Percentiles rank a stretch among this genome's conserved stretches.
Evolutionary conservation across 1,140 invertebrate species (phyloP).

Genomic region (Adelges cooleyi): DNA sequence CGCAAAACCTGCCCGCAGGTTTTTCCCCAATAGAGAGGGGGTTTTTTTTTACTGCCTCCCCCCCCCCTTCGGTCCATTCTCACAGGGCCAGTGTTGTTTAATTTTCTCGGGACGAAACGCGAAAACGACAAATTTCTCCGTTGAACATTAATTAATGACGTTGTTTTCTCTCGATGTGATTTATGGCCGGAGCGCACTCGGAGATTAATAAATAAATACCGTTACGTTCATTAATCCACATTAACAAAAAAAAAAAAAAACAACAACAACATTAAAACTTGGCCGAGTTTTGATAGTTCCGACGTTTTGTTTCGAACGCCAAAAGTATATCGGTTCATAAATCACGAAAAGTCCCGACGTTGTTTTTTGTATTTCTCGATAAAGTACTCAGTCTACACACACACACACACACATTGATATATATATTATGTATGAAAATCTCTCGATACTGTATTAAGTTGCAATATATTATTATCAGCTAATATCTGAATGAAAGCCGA

Average conservation of each 20-base stretch:
- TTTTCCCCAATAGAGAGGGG: neutral
- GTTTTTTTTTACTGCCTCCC: neutral
- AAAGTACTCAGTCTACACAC: too few relatives aligned
- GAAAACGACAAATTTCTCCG: slow-evolving; percentile 25
- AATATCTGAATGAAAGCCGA: too few relatives aligned
- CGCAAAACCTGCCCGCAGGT: neutral
- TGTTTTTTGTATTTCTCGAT: neutral
- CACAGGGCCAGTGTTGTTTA: neutral
- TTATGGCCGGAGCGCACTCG: slow-evolving; percentile 7
- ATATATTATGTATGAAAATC: too few relatives aligned
- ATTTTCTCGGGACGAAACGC: slow-evolving; percentile 9
- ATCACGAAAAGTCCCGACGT: neutral
- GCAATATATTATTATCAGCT: too few relatives aligned
- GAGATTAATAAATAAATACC: slow-evolving; percentile 26
- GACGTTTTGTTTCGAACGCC: slow-evolving; percentile 12
- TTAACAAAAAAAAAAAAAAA: slow-evolving; percentile 6
- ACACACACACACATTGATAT: too few relatives aligned
- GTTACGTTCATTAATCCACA: slow-evolving; percentile 22
- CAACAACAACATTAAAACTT: neutral
- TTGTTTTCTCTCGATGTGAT: slow-evolving; percentile 13
- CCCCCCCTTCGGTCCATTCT: neutral
- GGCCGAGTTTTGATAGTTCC: neutral
- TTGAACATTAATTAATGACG: slow-evolving; percentile 27
- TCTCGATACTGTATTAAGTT: too few relatives aligned
- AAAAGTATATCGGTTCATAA: slow-evolving; percentile 13